phyloP scores from a whole-genome alignment of 2,113 vertebrate genomes.

The Irena cyanogastra region DNA sequence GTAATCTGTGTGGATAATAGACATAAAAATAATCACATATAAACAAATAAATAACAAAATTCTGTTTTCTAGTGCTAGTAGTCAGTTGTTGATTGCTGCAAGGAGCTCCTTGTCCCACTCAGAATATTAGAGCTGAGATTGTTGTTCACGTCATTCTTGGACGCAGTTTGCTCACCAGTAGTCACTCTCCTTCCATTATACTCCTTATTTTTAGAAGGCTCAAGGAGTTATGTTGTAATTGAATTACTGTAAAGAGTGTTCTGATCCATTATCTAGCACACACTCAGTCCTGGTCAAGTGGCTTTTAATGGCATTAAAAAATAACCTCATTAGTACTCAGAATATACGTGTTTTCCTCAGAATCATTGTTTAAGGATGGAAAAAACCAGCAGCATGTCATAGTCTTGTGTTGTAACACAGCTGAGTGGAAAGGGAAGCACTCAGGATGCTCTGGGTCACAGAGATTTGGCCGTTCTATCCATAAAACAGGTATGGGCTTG shows the following conservation, averaged over 20 bases:
- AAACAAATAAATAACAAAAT: background rate
- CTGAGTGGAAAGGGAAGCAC: background rate
- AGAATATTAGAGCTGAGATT: background rate
- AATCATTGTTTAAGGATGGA: background rate
- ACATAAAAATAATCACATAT: background rate
- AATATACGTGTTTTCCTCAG: background rate
- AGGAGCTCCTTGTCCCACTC: background rate
- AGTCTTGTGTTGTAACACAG: background rate
- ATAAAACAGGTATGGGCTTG: background rate
- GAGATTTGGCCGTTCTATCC: background rate
- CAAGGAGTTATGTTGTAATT: background rate
- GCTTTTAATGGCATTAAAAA: background rate
- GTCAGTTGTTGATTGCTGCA: background rate
- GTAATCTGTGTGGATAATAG: background rate
- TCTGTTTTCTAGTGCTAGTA: background rate
- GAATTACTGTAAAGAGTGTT: background rate
- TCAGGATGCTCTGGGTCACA: background rate
- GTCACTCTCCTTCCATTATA: background rate
- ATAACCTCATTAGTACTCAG: background rate
- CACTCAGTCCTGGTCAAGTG: background rate
- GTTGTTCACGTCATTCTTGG: background rate
- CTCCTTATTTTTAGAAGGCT: constrained; percentile 28
- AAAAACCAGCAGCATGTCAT: background rate
- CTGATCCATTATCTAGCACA: background rate
- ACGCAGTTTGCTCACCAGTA: background rate